Evolutionary conservation across 2,797 vertebrate genomes (phyloP), one percentile per base, ranked within the genome.

Genomic region (Brachyalestes nurse): DNA sequence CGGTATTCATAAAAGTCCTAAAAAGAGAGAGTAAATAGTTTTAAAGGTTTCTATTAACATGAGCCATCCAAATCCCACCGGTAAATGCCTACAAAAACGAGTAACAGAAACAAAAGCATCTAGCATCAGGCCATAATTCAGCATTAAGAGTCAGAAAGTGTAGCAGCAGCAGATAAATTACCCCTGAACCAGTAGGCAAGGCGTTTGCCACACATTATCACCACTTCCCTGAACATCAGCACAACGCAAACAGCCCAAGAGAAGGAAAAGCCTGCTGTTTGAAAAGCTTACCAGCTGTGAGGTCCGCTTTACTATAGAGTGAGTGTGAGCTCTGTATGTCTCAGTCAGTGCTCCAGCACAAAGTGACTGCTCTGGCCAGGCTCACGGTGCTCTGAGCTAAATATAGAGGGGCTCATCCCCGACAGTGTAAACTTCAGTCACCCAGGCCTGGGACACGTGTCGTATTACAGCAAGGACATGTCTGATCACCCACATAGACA

Each of bases 1-100:
- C 86, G 90, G 91, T 90, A 97, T 95, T 97, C 96, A 97, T 97
- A 97, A 97, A 97, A 96, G 94, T 95, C 96, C 96, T 97, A 91
- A 85, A 34, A 84, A 83, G 87, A 84, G 86, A 90, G 3, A 79
- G 45, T 21, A 42, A 49, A 58, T 19, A 0, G 12, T 38, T 23
- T n/a, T 42, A 49, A 2, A 65, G 8, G 2, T 7, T 4, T 45
- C 40, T 21, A 5, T 42, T 1, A 67, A 12, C 10, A 74, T 45
- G 17, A 72, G 34, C 7, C 45, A 16, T 64, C 10, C 38, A 45
- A 12, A 49, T 19, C 4, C 25, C 6, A 69, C 23, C 47, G 70
- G 67, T 75, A 61, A 58, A 17, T 45, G 71, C 25, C 49, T 23
- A 73, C 28, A 67, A 28, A 23, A 57, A 23, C 40, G 17, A 70